Evolutionary conservation across 1,140 invertebrate genomes (phyloP).

Genomic region (Drosophila malerkotliana): DNA sequence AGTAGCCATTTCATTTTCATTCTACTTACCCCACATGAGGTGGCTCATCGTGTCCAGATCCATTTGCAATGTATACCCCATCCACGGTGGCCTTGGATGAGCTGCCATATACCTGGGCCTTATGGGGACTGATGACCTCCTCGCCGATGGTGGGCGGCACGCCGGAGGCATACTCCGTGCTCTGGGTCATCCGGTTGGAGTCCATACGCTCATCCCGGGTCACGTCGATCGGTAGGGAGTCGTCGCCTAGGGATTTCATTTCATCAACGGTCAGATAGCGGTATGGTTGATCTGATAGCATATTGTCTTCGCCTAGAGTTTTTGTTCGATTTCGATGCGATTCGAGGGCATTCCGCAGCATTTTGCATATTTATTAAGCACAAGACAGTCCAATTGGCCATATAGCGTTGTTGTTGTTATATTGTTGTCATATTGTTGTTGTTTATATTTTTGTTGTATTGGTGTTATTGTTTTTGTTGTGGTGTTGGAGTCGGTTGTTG

Average conservation of each 20-base stretch:
- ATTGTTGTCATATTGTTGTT: conserved; percentile 44
- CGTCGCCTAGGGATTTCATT: conserved; percentile 97
- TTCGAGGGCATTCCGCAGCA: conserved; percentile 68
- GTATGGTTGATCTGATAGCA: conserved; percentile 95
- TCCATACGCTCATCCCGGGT: conserved; percentile 93
- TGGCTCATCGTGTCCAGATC: conserved; percentile 86
- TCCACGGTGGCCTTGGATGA: conserved; percentile 77
- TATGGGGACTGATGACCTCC: conserved; percentile 87
- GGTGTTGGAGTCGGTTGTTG: conserved; percentile 45
- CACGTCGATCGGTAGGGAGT: conserved; percentile 96
- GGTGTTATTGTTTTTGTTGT: conserved; percentile 26
- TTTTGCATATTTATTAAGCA: conserved; percentile 72
- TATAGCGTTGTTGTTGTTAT: conserved; percentile 59
- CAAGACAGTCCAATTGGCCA: conserved; percentile 79
- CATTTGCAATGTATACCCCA: conserved; percentile 86
- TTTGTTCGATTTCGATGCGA: conserved; percentile 51
- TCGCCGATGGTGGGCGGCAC: conserved; percentile 85
- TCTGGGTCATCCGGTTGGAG: conserved; percentile 85
- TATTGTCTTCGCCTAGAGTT: conserved; percentile 92
- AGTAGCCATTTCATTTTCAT: not conserved
- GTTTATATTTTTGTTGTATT: conserved; percentile 28
- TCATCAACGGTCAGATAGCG: conserved; percentile 96
- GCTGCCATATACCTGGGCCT: conserved; percentile 86
- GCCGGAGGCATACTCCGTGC: conserved; percentile 79
- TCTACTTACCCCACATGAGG: conserved; percentile 90